phyloP scores from a whole-genome alignment of 2,888 invertebrate genomes.

The Ichneumon xanthorius region DNA sequence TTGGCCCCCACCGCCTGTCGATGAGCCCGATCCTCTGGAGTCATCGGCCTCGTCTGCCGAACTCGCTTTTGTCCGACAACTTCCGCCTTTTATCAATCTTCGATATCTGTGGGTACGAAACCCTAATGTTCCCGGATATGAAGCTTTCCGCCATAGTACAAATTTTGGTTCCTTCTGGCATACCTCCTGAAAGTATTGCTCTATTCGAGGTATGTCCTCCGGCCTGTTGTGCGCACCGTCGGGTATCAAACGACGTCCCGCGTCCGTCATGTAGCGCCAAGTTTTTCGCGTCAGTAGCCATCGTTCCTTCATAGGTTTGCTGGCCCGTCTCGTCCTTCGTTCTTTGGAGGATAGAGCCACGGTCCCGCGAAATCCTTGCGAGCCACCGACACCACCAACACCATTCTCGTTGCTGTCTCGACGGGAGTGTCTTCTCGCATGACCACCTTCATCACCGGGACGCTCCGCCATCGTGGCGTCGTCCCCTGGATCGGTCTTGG shows the following conservation, averaged over 20 bases:
- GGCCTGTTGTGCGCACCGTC: constrained; percentile 90
- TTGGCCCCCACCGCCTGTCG: constrained; percentile 71
- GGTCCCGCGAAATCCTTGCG: constrained; percentile 66
- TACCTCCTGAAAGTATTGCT: constrained; percentile 93
- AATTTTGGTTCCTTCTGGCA: constrained; percentile 92
- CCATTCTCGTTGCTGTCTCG: constrained; percentile 82
- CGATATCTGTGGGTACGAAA: constrained; percentile 86
- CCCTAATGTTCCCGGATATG: constrained; percentile 89
- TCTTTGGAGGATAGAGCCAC: constrained; percentile 85
- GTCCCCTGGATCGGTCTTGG: constrained; percentile 79
- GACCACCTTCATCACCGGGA: constrained; percentile 75
- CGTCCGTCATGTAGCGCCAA: constrained; percentile 97
- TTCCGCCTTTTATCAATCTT: constrained; percentile 88
- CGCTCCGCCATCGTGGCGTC: constrained; percentile 82
- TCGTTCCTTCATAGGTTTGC: constrained; percentile 89
- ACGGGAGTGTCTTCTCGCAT: constrained; percentile 78
- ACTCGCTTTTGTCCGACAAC: constrained; percentile 88
- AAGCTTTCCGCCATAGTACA: constrained; percentile 93
- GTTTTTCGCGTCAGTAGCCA: constrained; percentile 96
- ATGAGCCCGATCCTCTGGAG: constrained; percentile 71
- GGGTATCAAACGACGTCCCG: constrained; percentile 94
- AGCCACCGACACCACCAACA: constrained; percentile 74
- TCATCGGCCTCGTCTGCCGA: constrained; percentile 89
- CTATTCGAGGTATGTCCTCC: constrained; percentile 93
- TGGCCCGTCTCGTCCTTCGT: constrained; percentile 87